phyloP scores from a whole-genome alignment of 1,140 invertebrate genomes.

The Babylonia areolata region DNA sequence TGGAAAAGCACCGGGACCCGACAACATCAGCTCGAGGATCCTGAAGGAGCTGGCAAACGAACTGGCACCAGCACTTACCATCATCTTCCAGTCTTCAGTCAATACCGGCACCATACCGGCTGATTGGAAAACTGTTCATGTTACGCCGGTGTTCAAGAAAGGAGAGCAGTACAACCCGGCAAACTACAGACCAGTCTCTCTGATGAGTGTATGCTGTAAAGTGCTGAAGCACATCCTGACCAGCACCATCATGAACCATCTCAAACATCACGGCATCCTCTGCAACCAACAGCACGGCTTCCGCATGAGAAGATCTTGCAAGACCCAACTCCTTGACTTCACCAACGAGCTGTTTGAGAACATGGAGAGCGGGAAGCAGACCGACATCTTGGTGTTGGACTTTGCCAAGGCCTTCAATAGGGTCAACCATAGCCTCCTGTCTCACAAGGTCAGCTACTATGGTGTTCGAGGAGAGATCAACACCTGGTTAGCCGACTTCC shows the following conservation, averaged over 20 bases:
- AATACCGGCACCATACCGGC: slow-evolving; percentile 36
- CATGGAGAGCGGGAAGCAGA: slow-evolving; percentile 22
- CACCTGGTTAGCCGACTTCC: slow-evolving; percentile 38
- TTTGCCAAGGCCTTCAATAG: slow-evolving; percentile 39
- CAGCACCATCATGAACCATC: slow-evolving; percentile 37
- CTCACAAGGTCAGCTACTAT: slow-evolving; percentile 36
- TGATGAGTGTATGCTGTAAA: slow-evolving; percentile 44
- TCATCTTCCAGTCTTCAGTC: slow-evolving; percentile 34
- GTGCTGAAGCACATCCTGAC: slow-evolving; percentile 35
- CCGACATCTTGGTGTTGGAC: slow-evolving; percentile 34
- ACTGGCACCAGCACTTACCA: slow-evolving; percentile 36
- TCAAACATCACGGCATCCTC: slow-evolving; percentile 19
- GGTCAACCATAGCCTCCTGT: slow-evolving; percentile 37
- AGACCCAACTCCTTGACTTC: slow-evolving; percentile 41
- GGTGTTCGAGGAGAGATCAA: slow-evolving; percentile 32
- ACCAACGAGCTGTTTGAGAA: slow-evolving; percentile 8
- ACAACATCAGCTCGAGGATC: slow-evolving; percentile 29
- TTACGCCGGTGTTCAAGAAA: background rate
- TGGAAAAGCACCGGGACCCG: slow-evolving; percentile 41
- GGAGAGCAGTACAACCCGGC: slow-evolving; percentile 39
- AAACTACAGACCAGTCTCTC: slow-evolving; percentile 47
- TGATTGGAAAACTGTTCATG: slow-evolving; percentile 38
- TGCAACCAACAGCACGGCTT: slow-evolving; percentile 38
- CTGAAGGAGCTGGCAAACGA: slow-evolving; percentile 40
- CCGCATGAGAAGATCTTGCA: slow-evolving; percentile 31